Base-by-base conservation (phyloP, 2,113 vertebrate genomes). In the Todiramphus chloris region DNA sequence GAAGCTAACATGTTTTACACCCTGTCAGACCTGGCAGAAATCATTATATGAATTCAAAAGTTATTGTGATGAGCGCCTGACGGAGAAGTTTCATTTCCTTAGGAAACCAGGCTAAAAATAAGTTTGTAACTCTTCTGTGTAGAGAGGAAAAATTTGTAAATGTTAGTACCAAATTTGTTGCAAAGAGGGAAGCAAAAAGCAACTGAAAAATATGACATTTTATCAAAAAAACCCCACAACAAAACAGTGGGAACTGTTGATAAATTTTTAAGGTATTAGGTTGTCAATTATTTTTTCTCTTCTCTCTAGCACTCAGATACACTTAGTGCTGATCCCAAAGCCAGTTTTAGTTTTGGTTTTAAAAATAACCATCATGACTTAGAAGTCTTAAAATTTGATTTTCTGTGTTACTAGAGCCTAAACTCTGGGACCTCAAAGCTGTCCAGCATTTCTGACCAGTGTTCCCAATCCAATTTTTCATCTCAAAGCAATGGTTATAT, bases 61-160 rank as follows among this genome's bases (percentile, higher is more conserved):
- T 95, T 95, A 92, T 68, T 97, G 93, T 96, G 87, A 82, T 91
- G 91, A 95, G 77, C 43, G 35, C 77, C 66, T 93, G 91, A 93
- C 53, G 93, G 95, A 91, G 95, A 92, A 95, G 96, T 97, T 97
- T 95, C 91, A 95, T 97, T 97, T 97, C 95, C 96, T 89, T 96
- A 96, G 95, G 96, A 97, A 97, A 84, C 44, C 7, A 82, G 69
- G 91, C 95, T 97, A 97, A 96, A 97, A 96, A 95, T 95, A 96
- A 51, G 6, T 63, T 90, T 76, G 73, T 62, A 89, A 76, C 63
- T 83, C 72, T 89, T 83, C 88, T 86, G 46, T 80, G 46, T 89
- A 66, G 35, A 87, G 64, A 92, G 89, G 80, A 91, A 88, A 66
- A 5, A 17, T 44, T 70, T 63, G 44, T 30, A 59, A 79, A 50